Evolutionary conservation across 2,797 vertebrate genomes (phyloP), one percentile per base, ranked within the genome.

Genomic region (Peromyscus nudipes): DNA sequence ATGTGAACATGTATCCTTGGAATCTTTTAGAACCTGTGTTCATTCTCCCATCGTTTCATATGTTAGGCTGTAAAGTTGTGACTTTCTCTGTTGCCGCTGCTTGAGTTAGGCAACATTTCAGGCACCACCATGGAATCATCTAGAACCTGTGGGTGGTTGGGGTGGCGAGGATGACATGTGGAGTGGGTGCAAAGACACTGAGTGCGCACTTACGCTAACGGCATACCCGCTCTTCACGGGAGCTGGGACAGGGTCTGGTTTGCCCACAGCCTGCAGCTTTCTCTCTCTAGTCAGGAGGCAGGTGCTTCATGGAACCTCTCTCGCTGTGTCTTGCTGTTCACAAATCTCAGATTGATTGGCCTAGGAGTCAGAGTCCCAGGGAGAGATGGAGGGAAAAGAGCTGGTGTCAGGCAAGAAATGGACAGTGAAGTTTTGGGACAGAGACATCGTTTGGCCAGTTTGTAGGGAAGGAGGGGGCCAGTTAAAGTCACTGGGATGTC

Each of bases 191-290:
- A 14, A 46, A 55, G 67, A 69, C 31, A 31, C 1, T 0, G 9
- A 14, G 29, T 11, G 2, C 23, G 3, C 0, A 3, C n/a, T 31
- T 57, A 9, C 4, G 31, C 43, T 13, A 62, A 40, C 3, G 16
- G 34, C 46, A 49, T 29, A 17, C 37, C 1, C 6, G 1, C 31
- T 90, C 43, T 52, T 73, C 62, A 2, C 6, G 67, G 81, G 14
- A 43, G 1, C 49, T 4, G 73, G n/a, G 57, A 17, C 46, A 0
- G 0, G 12, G 13, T 23, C 13, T 62, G 52, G 6, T 14, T 40
- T 25, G 17, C 29, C 84, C 29, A 7, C 31, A n/a, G 49, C 9
- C 0, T 1, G 14, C 49, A 73, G 16, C 65, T 40, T 23, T 34
- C 5, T 23, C 69, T 55, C 55, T 31, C 86, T 46, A 0, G 2